These are phyloP conservation scores for Mohoua ochrocephala DNA, from an alignment of 2,113 vertebrate genomes.

Conservation along the genomic window DNA sequence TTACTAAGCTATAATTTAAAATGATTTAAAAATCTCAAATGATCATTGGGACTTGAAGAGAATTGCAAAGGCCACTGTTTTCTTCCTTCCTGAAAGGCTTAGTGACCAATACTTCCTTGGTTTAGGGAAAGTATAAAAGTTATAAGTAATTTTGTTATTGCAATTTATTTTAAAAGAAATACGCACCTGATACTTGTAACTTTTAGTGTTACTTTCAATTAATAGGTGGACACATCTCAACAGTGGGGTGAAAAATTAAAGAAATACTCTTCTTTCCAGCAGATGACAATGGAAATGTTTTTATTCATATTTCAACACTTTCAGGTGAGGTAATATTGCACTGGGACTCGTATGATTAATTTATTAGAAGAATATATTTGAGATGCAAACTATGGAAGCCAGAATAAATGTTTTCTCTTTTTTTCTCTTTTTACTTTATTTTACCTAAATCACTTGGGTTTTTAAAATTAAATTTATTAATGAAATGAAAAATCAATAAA, in stretches of 20 bases:
- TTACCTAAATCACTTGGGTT: neutral
- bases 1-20: neutral
- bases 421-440: neutral
- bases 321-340: neutral
- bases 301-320: neutral
- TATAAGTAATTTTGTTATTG: accelerated
- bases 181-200: neutral
- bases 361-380: neutral
- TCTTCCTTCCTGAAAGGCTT: neutral
- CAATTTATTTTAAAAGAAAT: neutral
- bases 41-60: no score
- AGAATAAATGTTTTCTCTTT: neutral
- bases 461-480: neutral
- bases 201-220: neutral
- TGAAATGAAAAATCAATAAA: neutral
- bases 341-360: neutral
- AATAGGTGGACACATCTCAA: neutral
- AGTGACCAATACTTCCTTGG: neutral
- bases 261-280: neutral
- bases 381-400: neutral
- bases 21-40: neutral
- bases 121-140: neutral
- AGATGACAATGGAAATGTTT: neutral
- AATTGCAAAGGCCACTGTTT: neutral
- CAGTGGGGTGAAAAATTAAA: neutral